Conservation (phyloP, 2,797 vertebrate species). For the Sebastes diploproa region DNA sequence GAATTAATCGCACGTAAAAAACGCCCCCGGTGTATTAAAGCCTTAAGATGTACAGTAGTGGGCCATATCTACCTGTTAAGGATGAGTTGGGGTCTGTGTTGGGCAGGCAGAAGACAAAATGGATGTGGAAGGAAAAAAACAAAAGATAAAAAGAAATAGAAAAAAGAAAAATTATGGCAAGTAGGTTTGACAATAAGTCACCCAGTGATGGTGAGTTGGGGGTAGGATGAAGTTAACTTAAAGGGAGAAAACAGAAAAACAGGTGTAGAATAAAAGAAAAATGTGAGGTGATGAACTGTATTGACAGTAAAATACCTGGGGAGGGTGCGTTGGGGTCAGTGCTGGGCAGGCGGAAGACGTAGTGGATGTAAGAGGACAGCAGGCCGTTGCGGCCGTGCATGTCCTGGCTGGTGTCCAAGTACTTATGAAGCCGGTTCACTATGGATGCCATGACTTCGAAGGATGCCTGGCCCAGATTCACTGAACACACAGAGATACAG, state of each 20-base stretch:
- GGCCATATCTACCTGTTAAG: constrained; percentile 84
- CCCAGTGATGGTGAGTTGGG: constrained; percentile 17
- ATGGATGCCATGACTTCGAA: constrained; percentile 98
- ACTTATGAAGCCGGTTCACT: constrained; percentile 97
- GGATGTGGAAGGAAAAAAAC: constrained; percentile 47
- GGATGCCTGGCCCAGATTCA: constrained; percentile 96
- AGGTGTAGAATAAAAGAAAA: constrained; percentile 19
- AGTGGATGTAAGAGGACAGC: constrained; percentile 95
- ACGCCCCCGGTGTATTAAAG: background rate
- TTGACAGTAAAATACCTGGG: constrained; percentile 83
- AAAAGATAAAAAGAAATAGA: constrained; percentile 61
- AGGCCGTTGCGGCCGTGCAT: constrained; percentile 96
- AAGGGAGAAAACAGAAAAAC: constrained; percentile 38
- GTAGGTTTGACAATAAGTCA: constrained; percentile 39
- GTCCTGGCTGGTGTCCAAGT: constrained; percentile 95
- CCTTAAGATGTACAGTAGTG: constrained; percentile 7
- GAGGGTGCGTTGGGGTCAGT: constrained; percentile 95
- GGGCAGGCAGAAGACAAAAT: constrained; percentile 85
- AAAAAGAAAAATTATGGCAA: constrained; percentile 61
- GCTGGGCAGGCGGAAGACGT: constrained; percentile 96
- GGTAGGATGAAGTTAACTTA: constrained; percentile 49
- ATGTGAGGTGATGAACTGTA: background rate
- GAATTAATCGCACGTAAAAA: background rate
- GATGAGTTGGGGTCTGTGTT: constrained; percentile 88
- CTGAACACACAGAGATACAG: constrained; percentile 70